Evolutionary conservation across 2,888 invertebrate species (phyloP), one percentile per base, ranked within the genome.

Genomic region (Crematogaster levior): DNA sequence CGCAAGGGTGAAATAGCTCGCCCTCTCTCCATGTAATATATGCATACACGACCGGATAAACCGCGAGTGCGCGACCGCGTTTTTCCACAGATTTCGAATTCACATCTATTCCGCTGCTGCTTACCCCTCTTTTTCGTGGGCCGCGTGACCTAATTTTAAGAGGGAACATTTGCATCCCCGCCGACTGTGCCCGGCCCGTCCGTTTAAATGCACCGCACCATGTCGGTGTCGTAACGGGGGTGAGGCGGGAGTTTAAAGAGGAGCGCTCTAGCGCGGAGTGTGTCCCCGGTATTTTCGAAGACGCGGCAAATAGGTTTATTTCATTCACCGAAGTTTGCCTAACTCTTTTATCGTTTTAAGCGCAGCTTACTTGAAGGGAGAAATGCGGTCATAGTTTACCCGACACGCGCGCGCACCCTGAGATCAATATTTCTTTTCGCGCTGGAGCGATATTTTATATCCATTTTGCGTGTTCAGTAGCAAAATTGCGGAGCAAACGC

Each of bases 291-390:
- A 79, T 79, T 79, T 79, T 79, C 77, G 70, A 79, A 79, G 70
- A 79, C 70, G 77, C 43, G 37, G 77, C 77, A 68, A 77, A 77
- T 77, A 77, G 77, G 70, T 77, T 77, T 77, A 77, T 68, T 53
- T 68, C 70, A 53, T 68, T 66, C 75, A 15, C 53, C 77, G 2
- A 53, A 79, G 77, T 79, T 79, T 79, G 56, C 77, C 68, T 79
- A 79, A 79, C 77, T 79, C 77, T 79, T 70, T 79, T 79, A 79
- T 70, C 72, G 72, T 56, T 79, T 70, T 79, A 79, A 79, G 56
- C 70, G 77, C 48, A 34, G 70, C 77, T 70, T 56, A 70, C 77
- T 56, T 6, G 43, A 77, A 53, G 53, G 53, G 43, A 40, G 43
- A 68, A 68, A 68, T 66, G 77, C 66, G 75, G 75, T 51, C 75